Base-by-base conservation (phyloP, 1,140 invertebrate species). In the Nasonia vitripennis region DNA sequence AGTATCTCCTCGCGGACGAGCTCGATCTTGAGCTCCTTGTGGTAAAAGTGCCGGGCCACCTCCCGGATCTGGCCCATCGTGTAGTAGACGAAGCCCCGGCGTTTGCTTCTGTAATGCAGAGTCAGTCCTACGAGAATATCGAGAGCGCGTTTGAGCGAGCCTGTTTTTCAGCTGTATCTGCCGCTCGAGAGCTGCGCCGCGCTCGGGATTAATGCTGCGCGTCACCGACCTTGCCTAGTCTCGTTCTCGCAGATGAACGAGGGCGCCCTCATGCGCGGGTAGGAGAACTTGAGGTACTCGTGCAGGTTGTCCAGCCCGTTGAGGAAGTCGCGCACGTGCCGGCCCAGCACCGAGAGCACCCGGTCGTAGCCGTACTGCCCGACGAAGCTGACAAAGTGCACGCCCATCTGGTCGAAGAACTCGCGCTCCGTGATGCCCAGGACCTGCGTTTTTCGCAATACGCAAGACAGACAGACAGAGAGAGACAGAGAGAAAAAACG, bases 211-310 rank as follows among this genome's bases (percentile, higher is more conserved):
- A 27, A 27, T 27, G 27, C 27, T 27, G 27, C 27, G 27, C 27
- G 27, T 1, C 27, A 74, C 85, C 78, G 86, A 93, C 92, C 93
- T 90, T 97, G 96, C 78, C 96, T 95, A 0, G 97, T 98, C 92
- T 99, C 98, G 90, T 98, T 98, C 92, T 99, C 98, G 90, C 98
- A 98, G 88, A 99, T 99, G 91, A 99, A 99, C 81, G 98, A 98
- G 1, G 98, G 98, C 0, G 98, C 98, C 86, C 96, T 93, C 95
- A 98, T 97, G 89, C 97, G 95, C 0, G 98, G 98, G 91, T 99
- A 99, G 37, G 98, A 99, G 93, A 99, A 98, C 92, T 98, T 98
- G 3, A 99, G 94, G 92, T 99, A 99, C 91, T 99, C 98, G 91
- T 99, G 98, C 45, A 99, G 94, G 94, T 99, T 99, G 93, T 99